Evolutionary conservation across 2,113 vertebrate genomes (phyloP).

Genomic region (Sphaerodactylus townsendi): DNA sequence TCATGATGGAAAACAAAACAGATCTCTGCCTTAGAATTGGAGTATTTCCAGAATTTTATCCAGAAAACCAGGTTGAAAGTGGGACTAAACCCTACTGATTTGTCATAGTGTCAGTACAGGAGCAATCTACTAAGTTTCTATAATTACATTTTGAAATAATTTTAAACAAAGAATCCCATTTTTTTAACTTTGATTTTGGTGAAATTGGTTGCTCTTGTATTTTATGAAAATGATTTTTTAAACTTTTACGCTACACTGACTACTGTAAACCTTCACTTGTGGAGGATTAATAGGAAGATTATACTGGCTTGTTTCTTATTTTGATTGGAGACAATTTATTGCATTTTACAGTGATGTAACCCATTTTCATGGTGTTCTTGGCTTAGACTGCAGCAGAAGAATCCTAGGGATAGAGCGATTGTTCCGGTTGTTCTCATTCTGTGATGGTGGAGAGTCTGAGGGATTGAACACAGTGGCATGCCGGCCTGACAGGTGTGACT

Average conservation of each 20-base stretch:
- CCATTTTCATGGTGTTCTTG: conserved; percentile 86
- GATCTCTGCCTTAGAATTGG: conserved; percentile 97
- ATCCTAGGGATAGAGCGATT: conserved; percentile 61
- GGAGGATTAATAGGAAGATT: conserved; percentile 70
- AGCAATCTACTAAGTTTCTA: conserved; percentile 84
- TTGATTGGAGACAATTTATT: conserved; percentile 76
- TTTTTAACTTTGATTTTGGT: conserved; percentile 94
- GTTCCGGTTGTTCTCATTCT: conserved; percentile 68
- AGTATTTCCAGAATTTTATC: conserved; percentile 89
- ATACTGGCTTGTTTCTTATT: conserved; percentile 81
- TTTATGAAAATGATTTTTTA: conserved; percentile 97
- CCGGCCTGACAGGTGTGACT: conserved; percentile 55
- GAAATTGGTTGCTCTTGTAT: conserved; percentile 95
- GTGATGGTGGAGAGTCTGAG: conserved; percentile 70
- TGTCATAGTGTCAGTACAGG: conserved; percentile 91
- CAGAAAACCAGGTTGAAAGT: conserved; percentile 87
- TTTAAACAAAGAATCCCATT: conserved; percentile 81
- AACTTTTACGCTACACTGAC: conserved; percentile 98
- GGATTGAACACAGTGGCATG: conserved; percentile 55
- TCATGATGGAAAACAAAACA: conserved; percentile 81
- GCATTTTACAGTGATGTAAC: conserved; percentile 76
- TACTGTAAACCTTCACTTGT: conserved; percentile 82
- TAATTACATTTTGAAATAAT: conserved; percentile 87
- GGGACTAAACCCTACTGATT: conserved; percentile 79
- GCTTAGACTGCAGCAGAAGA: conserved; percentile 78